Conservation (phyloP, 2,888 invertebrate species). For the Watsonalla binaria region DNA sequence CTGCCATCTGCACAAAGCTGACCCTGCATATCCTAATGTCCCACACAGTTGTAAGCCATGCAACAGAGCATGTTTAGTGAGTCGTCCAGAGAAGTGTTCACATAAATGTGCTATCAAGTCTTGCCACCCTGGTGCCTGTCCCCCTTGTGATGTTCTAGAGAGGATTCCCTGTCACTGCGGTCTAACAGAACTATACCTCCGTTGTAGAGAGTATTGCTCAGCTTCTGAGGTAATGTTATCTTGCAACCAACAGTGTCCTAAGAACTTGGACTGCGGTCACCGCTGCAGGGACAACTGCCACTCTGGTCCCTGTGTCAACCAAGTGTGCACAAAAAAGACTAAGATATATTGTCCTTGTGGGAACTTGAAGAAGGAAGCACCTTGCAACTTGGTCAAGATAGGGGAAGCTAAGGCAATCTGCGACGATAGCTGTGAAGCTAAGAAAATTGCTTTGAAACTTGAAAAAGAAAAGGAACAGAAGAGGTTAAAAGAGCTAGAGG, state of each 20-base stretch:
- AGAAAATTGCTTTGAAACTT: slow-evolving; percentile 73
- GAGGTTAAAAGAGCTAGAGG: slow-evolving; percentile 78
- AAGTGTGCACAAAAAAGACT: slow-evolving; percentile 87
- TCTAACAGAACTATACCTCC: slow-evolving; percentile 84
- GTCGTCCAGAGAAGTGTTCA: slow-evolving; percentile 84
- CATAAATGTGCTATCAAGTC: slow-evolving; percentile 84
- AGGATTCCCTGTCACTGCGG: slow-evolving; percentile 90
- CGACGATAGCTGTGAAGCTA: slow-evolving; percentile 81
- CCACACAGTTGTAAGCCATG: slow-evolving; percentile 63
- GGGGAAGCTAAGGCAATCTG: slow-evolving; percentile 76
- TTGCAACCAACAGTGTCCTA: slow-evolving; percentile 93
- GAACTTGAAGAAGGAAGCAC: slow-evolving; percentile 84
- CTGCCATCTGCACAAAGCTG: slow-evolving; percentile 81
- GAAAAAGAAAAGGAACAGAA: slow-evolving; percentile 77
- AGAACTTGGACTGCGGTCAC: slow-evolving; percentile 92
- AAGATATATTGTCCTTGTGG: slow-evolving; percentile 89
- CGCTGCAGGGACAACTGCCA: slow-evolving; percentile 87
- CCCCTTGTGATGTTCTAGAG: slow-evolving; percentile 84
- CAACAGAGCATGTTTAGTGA: slow-evolving; percentile 76
- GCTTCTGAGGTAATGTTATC: slow-evolving; percentile 71
- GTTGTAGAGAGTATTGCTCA: slow-evolving; percentile 83
- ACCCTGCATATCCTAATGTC: slow-evolving; percentile 64
- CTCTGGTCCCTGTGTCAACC: slow-evolving; percentile 82
- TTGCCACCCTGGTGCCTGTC: slow-evolving; percentile 87
- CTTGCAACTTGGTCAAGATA: slow-evolving; percentile 79